These are phyloP conservation scores for Stramonita haemastoma DNA, from an alignment of 2,888 invertebrate species.

Conservation along the genomic window DNA sequence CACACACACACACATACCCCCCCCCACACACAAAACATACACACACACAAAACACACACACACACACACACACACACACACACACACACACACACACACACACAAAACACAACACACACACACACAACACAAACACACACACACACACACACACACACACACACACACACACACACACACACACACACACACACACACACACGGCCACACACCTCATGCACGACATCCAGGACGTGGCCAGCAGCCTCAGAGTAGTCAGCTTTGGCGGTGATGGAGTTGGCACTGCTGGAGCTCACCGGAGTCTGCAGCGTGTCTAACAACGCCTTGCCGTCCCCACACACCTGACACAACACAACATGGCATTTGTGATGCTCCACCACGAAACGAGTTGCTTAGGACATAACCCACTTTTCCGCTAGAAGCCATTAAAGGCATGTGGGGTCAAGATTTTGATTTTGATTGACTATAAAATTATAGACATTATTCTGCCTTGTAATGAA, in stretches of 20 bases:
- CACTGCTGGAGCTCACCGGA: conserved; percentile 74
- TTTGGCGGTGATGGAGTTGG: conserved; percentile 77
- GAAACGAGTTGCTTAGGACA: too few relatives aligned
- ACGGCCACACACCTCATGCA: conserved; percentile 84
- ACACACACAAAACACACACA: too few relatives aligned
- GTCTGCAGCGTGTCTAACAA: conserved; percentile 79
- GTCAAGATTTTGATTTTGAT: too few relatives aligned
- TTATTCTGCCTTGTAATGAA: too few relatives aligned
- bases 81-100: background rate
- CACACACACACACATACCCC: background rate
- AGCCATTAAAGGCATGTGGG: too few relatives aligned
- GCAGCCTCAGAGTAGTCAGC: conserved; percentile 96
- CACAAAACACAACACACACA: background rate
- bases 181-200: background rate
- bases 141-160: background rate
- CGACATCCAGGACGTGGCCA: conserved; percentile 95
- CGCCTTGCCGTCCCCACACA: conserved; percentile 79
- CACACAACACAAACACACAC: conserved; percentile 8
- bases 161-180: conserved; percentile 12
- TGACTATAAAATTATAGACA: too few relatives aligned
- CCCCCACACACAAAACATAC: too few relatives aligned
- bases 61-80: conserved; percentile 8
- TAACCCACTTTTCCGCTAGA: too few relatives aligned
- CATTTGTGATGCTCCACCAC: too few relatives aligned
- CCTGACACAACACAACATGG: conserved; percentile 63